Conservation (phyloP, 2,797 vertebrate species). For the Gallirallus australis region DNA sequence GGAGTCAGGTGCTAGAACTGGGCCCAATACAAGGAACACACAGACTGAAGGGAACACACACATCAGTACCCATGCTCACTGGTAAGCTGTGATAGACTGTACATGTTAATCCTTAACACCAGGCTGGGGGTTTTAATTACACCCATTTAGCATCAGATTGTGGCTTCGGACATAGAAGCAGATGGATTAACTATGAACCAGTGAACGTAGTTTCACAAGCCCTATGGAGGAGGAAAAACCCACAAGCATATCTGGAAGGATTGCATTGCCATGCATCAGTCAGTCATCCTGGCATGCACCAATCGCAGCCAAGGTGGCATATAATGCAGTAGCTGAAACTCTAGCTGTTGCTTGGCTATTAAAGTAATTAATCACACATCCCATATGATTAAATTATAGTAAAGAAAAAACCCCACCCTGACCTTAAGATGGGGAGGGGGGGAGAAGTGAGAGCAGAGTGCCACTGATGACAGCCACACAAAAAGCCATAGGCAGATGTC, state of each 20-base stretch:
- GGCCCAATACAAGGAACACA: neutral
- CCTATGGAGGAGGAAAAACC: neutral
- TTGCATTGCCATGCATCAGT: neutral
- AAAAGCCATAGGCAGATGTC: neutral
- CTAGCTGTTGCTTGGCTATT: neutral
- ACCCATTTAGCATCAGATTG: neutral
- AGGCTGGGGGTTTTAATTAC: neutral
- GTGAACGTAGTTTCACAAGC: neutral
- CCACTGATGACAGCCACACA: rapidly evolving
- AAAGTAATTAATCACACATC: neutral
- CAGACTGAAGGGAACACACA: neutral
- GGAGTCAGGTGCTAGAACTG: neutral
- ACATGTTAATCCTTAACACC: neutral
- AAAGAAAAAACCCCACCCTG: neutral
- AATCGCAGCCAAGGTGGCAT: neutral
- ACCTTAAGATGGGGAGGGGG: neutral
- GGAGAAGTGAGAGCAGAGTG: neutral
- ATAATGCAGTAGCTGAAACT: neutral
- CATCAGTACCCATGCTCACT: neutral
- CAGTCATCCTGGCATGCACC: neutral
- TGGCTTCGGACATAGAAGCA: neutral
- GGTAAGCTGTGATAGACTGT: neutral
- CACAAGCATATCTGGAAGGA: neutral
- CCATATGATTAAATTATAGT: neutral
- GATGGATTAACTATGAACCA: neutral